Evolutionary conservation across 1,140 invertebrate species (phyloP), one percentile per base, ranked within the genome.

Genomic region (Euglossa dilemma): DNA sequence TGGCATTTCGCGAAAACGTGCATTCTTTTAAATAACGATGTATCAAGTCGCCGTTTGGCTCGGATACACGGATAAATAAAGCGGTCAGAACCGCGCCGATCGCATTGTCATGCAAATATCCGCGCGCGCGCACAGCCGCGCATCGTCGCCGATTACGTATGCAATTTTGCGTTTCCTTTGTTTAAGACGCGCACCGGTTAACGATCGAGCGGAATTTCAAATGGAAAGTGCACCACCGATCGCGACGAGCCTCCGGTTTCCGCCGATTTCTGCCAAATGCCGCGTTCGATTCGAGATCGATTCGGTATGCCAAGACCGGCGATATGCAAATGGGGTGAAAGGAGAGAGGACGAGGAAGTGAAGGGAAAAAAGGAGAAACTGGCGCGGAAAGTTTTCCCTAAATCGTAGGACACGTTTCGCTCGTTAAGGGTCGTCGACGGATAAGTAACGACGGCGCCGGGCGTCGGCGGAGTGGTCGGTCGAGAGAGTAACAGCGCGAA

Each of bases 351-450:
- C 14, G 11, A 16, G 23, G 28, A 28, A 6, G 5, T 18, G 43
- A 25, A 25, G 28, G 43, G 50, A 57, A n/a, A 69, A 25, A 43
- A 25, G 52, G 28, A 69, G 61, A 43, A 36, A 56, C 20, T 75
- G 36, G 54, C 36, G 54, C 52, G 45, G 28, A 78, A 83, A 83
- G 74, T 83, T 83, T 83, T 83, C 81, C 61, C 63, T 50, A 74
- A 80, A 87, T 71, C 86, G 75, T 63, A 67, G 59, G 85, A 87
- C 66, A 84, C 81, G 82, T 81, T 78, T 85, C 66, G 77, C 83
- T 88, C 87, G 83, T 85, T 88, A 87, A 88, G 86, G 71, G 59
- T 67, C 64, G 74, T 67, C 73, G 78, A 67, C 86, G 86, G 86
- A 82, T 87, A 85, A 88, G 83, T 87, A 85, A 87, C 86, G 86